phyloP scores from a whole-genome alignment of 2,797 vertebrate genomes.

The Phataginus tetradactyla region DNA sequence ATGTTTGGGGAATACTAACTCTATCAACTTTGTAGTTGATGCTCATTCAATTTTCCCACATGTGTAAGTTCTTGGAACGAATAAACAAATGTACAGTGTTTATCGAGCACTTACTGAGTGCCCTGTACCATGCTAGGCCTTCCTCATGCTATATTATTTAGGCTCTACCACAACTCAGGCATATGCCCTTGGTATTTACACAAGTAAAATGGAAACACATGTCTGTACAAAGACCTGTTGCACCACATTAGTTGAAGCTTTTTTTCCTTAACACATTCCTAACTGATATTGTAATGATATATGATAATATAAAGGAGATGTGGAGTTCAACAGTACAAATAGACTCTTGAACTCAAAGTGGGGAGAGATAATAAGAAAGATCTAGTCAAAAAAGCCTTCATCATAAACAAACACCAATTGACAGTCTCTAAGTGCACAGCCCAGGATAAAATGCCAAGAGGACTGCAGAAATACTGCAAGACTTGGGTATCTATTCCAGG shows the following conservation, averaged over 20 bases:
- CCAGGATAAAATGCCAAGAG: background rate
- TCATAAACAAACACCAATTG: background rate
- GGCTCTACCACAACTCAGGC: background rate
- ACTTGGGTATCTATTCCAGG: background rate
- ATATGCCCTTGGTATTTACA: background rate
- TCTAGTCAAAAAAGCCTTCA: background rate
- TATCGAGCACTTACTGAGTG: background rate
- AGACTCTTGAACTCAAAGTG: background rate
- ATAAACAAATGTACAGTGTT: background rate
- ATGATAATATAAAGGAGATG: background rate
- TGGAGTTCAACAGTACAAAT: background rate
- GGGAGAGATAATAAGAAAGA: background rate
- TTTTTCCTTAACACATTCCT: background rate
- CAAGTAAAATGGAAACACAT: too few species aligned
- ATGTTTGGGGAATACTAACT: background rate
- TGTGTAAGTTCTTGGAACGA: background rate
- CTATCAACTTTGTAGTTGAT: background rate
- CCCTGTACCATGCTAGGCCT: background rate
- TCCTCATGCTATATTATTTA: slow-evolving; percentile 8
- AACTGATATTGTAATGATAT: background rate
- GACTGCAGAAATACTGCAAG: background rate
- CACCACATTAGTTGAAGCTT: background rate
- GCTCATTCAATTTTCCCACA: background rate
- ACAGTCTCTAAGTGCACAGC: background rate
- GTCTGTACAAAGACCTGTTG: too few species aligned